phyloP scores from a whole-genome alignment of 1,140 invertebrate genomes.

The Euwallacea similis region DNA sequence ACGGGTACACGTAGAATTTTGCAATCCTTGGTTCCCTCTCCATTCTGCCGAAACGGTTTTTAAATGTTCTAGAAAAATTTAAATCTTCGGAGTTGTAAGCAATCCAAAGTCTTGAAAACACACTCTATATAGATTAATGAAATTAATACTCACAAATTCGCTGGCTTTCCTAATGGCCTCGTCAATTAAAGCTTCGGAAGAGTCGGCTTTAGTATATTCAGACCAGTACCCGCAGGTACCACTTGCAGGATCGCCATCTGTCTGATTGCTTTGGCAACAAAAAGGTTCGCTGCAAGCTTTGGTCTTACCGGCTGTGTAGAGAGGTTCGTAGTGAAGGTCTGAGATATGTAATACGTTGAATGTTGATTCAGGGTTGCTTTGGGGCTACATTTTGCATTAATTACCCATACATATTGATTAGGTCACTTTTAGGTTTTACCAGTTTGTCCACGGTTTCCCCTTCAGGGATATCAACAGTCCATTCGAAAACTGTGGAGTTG shows the following conservation, averaged over 20 bases:
- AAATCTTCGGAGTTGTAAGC: too few relatives aligned
- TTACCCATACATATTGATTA: not conserved
- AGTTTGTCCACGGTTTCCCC: constrained; percentile 21
- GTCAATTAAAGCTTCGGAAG: constrained; percentile 45
- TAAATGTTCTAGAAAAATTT: not conserved
- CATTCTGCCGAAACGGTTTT: too few relatives aligned
- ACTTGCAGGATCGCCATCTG: constrained; percentile 40
- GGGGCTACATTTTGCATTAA: constrained; percentile 19
- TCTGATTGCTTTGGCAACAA: constrained; percentile 70
- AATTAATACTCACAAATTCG: constrained; percentile 35
- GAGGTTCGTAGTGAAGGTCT: constrained; percentile 80
- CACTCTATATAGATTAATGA: not conserved
- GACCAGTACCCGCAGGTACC: constrained; percentile 76
- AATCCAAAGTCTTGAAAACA: not conserved
- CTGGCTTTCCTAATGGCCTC: constrained; percentile 39
- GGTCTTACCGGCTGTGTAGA: constrained; percentile 68
- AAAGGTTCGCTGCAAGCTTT: constrained; percentile 73
- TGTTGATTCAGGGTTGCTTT: constrained; percentile 24
- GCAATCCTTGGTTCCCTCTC: not conserved
- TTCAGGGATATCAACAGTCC: constrained; percentile 58
- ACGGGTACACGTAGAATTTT: too few relatives aligned
- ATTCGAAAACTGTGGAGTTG: constrained; percentile 55
- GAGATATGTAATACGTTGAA: constrained; percentile 73
- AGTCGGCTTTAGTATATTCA: constrained; percentile 74
- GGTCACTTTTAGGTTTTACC: not conserved